phyloP scores from a whole-genome alignment of 2,797 vertebrate species.

The Eulemur rubriventer region DNA sequence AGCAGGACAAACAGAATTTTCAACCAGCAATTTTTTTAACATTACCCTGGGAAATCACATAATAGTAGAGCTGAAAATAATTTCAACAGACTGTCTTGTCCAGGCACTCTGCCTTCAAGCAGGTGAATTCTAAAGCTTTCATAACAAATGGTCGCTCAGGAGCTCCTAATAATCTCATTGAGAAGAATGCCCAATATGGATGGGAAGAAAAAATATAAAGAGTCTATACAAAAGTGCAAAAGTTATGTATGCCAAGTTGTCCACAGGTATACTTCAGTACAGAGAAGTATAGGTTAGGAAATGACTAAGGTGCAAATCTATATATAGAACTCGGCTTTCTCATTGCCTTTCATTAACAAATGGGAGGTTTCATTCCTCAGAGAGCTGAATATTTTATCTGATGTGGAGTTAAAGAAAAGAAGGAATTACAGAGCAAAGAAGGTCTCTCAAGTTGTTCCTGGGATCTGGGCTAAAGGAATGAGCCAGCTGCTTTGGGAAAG shows the following conservation, averaged over 20 bases:
- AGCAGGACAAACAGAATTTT: conserved; percentile 24
- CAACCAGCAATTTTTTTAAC: neutral
- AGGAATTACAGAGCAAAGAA: neutral
- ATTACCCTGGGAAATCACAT: neutral
- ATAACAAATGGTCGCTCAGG: neutral
- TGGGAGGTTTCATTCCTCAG: neutral
- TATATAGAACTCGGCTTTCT: conserved; percentile 13
- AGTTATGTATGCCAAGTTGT: neutral
- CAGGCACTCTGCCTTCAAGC: neutral
- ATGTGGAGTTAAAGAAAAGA: conserved; percentile 28
- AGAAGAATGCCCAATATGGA: neutral
- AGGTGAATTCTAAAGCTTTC: conserved; percentile 42
- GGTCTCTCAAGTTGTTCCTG: neutral
- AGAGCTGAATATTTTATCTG: conserved; percentile 3
- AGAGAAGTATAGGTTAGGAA: conserved; percentile 29
- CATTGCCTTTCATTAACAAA: neutral
- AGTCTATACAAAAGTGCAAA: neutral
- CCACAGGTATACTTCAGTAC: conserved; percentile 8
- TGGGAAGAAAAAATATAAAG: neutral
- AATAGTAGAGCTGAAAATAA: conserved; percentile 37
- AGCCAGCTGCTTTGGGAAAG: neutral
- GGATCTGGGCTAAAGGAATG: conserved; percentile 11
- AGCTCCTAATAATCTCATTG: neutral
- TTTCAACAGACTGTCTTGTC: conserved; percentile 28
- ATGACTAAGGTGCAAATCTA: neutral